Conservation (phyloP, 2,797 vertebrate species). For the Lagodon rhomboides region DNA sequence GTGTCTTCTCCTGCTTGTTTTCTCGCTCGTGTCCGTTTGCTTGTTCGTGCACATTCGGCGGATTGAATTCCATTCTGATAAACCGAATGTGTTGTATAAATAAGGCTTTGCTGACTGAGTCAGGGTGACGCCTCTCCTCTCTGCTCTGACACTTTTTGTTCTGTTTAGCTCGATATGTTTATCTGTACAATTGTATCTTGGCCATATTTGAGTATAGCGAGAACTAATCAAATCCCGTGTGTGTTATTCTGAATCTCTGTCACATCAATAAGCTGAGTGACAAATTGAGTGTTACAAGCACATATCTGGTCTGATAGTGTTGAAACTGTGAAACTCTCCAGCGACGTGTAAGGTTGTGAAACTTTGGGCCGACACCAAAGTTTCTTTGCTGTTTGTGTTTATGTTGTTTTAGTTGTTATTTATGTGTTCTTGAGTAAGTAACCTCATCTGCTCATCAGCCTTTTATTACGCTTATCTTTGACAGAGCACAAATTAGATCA, state of each 20-base stretch:
- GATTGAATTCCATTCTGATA: background rate
- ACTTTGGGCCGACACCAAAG: too few species aligned
- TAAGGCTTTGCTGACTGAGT: background rate
- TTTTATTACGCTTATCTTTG: too few species aligned
- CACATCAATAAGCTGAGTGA: background rate
- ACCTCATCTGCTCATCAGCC: too few species aligned
- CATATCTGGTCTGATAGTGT: slow-evolving; percentile 4
- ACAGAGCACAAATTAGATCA: too few species aligned
- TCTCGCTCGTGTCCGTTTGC: background rate
- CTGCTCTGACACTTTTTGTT: background rate
- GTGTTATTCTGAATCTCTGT: background rate
- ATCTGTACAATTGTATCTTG: background rate
- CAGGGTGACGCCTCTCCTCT: background rate
- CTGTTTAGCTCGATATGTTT: background rate
- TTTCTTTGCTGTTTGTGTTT: too few species aligned
- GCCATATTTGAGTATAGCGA: background rate
- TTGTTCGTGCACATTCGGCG: background rate
- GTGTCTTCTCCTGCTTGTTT: background rate
- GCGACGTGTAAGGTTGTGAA: too few species aligned
- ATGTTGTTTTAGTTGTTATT: too few species aligned
- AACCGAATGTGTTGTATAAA: background rate
- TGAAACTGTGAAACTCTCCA: background rate
- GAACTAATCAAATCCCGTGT: background rate
- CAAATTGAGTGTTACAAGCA: slow-evolving; percentile 2
- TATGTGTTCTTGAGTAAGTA: too few species aligned